Percentiles rank a stretch among this genome's conserved stretches.
Conservation (phyloP, 1,140 invertebrate species). For the Drosophila micromelanica region DNA sequence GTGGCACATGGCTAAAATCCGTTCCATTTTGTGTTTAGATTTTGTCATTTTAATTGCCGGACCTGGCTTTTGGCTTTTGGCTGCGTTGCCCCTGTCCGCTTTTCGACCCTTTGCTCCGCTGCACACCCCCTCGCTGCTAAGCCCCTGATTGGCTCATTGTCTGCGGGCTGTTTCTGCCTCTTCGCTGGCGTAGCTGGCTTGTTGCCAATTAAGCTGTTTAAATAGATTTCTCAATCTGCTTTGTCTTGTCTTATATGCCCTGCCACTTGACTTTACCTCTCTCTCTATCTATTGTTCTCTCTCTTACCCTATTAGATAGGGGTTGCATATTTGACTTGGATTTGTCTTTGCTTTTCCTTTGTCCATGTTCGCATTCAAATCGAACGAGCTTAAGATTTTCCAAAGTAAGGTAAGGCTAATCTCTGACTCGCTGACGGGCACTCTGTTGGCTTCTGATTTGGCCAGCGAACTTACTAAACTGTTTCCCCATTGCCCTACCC, state of each 20-base stretch:
- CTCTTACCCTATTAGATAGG: conserved; percentile 11
- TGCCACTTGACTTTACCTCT: conserved; percentile 47
- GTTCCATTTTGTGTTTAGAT: conserved; percentile 77
- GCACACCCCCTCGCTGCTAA: conserved; percentile 18
- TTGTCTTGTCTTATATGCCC: conserved; percentile 32
- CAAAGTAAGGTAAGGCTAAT: conserved; percentile 56
- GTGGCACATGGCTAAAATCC: conserved; percentile 64
- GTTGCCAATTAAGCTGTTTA: conserved; percentile 78
- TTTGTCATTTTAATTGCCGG: conserved; percentile 80
- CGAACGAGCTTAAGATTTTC: conserved; percentile 75
- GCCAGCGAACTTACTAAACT: conserved; percentile 63
- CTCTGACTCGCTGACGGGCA: conserved; percentile 48
- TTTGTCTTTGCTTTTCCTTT: conserved; percentile 61
- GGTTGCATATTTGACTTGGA: conserved; percentile 79
- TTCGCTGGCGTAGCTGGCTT: conserved; percentile 7
- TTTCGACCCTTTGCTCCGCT: conserved; percentile 38
- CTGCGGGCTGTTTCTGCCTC: conserved; percentile 3
- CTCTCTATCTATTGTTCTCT: too few relatives aligned
- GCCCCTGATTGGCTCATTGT: conserved; percentile 61
- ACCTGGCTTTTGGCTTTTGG: conserved; percentile 33
- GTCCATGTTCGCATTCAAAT: conserved; percentile 55
- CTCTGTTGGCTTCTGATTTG: conserved; percentile 76
- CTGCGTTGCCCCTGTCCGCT: conserved; percentile 4
- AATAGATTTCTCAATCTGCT: conserved; percentile 72
- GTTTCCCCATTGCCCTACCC: conserved; percentile 26